Evolutionary conservation across 2,113 vertebrate genomes (phyloP).

Genomic region (Saguinus midas): DNA sequence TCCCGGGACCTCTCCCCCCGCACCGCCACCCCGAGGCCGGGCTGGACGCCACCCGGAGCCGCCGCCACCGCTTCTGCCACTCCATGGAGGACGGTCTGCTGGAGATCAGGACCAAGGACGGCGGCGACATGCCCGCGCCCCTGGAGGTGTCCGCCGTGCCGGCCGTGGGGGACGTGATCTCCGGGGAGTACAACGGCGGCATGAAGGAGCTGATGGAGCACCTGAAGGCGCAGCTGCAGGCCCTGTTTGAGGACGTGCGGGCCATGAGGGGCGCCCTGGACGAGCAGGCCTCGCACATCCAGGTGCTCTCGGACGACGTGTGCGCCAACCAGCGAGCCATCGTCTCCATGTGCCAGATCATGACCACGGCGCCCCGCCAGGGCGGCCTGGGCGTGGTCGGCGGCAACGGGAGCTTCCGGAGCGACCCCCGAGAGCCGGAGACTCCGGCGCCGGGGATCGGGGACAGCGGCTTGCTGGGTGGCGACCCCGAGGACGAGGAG

Average conservation of each 20-base stretch:
- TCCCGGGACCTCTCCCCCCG: not conserved
- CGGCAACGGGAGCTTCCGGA: conserved; percentile 30
- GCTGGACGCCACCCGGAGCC: conserved; percentile 50
- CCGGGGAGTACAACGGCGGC: conserved; percentile 79
- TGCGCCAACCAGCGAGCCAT: conserved; percentile 80
- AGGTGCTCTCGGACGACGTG: conserved; percentile 80
- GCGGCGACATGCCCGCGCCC: conserved; percentile 74
- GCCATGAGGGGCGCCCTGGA: conserved; percentile 79
- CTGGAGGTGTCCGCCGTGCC: conserved; percentile 76
- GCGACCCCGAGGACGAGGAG: conserved; percentile 55
- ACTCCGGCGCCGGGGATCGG: conserved; percentile 12
- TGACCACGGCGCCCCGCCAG: conserved; percentile 78
- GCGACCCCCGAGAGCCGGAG: conserved; percentile 15
- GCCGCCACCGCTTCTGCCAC: conserved; percentile 47
- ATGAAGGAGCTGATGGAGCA: conserved; percentile 80
- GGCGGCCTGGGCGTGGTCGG: conserved; percentile 67
- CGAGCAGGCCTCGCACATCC: conserved; percentile 81
- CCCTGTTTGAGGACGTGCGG: conserved; percentile 79
- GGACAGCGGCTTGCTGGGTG: conserved; percentile 49
- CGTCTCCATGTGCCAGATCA: conserved; percentile 80
- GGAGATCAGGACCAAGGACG: conserved; percentile 80
- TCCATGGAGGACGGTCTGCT: conserved; percentile 79
- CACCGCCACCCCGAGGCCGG: not conserved
- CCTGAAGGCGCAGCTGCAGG: conserved; percentile 78
- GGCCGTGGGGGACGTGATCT: conserved; percentile 78